Conservation (phyloP, 1,140 invertebrate genomes). For the Plutomurus gul region DNA sequence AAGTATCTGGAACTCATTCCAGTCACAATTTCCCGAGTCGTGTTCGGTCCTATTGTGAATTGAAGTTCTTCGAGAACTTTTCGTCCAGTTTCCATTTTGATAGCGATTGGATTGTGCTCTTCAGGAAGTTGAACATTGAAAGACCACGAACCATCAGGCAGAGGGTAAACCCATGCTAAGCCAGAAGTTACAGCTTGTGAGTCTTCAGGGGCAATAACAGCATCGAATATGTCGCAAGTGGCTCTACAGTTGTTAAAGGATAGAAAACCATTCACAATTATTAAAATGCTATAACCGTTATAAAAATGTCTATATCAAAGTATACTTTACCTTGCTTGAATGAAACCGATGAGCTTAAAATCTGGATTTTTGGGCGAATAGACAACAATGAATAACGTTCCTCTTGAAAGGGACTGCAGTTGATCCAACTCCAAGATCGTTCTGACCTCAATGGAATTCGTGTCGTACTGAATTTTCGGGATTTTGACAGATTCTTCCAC, state of each 20-base stretch:
- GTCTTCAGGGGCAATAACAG: slow-evolving; percentile 54
- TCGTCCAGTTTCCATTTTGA: slow-evolving; percentile 52
- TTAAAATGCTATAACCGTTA: neutral
- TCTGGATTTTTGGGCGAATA: slow-evolving; percentile 71
- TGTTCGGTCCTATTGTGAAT: slow-evolving; percentile 41
- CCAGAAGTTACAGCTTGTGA: slow-evolving; percentile 62
- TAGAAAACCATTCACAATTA: slow-evolving; percentile 41
- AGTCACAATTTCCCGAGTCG: slow-evolving; percentile 55
- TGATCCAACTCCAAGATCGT: slow-evolving; percentile 50
- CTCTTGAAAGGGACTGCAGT: slow-evolving; percentile 43
- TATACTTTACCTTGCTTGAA: slow-evolving; percentile 49
- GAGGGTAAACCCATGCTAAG: slow-evolving; percentile 77
- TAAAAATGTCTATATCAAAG: neutral
- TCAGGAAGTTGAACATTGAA: slow-evolving; percentile 70
- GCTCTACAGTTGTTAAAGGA: slow-evolving; percentile 63
- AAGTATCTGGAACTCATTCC: slow-evolving; percentile 70
- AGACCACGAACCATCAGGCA: slow-evolving; percentile 71
- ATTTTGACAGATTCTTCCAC: slow-evolving; percentile 68
- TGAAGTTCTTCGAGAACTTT: slow-evolving; percentile 51
- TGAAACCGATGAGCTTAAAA: slow-evolving; percentile 52
- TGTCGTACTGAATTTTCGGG: slow-evolving; percentile 56
- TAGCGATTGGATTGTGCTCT: slow-evolving; percentile 42
- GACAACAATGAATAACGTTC: slow-evolving; percentile 59
- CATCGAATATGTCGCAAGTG: slow-evolving; percentile 81
- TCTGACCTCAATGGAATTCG: slow-evolving; percentile 49